These are phyloP conservation scores for Dasypolia templi DNA, from an alignment of 2,888 invertebrate species.

Conservation along the genomic window DNA sequence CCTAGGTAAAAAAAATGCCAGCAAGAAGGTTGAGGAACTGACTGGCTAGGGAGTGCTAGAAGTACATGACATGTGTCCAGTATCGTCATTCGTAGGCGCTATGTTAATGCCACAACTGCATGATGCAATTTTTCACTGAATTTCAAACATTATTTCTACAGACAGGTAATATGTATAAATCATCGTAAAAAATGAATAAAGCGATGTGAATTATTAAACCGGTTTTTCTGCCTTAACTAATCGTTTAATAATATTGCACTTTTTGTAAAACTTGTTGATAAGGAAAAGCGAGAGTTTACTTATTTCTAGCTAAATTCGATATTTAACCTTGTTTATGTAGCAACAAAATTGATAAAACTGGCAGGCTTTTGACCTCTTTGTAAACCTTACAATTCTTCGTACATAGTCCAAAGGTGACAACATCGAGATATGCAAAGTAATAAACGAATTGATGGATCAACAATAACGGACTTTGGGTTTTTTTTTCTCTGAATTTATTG, in stretches of 20 bases:
- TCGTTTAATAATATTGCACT: not conserved
- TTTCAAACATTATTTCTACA: not conserved
- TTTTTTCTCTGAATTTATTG: conserved; percentile 13
- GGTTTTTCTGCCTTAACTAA: not conserved
- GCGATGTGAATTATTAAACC: not conserved
- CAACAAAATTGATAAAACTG: not conserved
- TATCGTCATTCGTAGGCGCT: not conserved
- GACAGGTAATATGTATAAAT: too few relatives aligned
- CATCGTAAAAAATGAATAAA: not conserved
- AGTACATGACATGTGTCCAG: too few relatives aligned
- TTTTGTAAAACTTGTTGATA: not conserved
- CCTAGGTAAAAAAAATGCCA: not conserved
- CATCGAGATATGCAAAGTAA: not conserved
- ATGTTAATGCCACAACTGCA: not conserved
- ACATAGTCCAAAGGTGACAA: conserved; percentile 18
- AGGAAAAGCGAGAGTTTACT: too few relatives aligned
- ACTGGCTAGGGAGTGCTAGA: too few relatives aligned
- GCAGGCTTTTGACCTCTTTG: not conserved
- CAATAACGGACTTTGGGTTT: conserved; percentile 25
- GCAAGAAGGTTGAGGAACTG: not conserved
- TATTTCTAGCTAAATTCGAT: not conserved
- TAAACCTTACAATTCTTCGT: not conserved
- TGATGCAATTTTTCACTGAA: conserved; percentile 1
- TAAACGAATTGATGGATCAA: conserved; percentile 15
- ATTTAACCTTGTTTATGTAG: not conserved